Evolutionary conservation across 1,140 invertebrate genomes (phyloP), one percentile per base, ranked within the genome.

Genomic region (Orussus abietinus): DNA sequence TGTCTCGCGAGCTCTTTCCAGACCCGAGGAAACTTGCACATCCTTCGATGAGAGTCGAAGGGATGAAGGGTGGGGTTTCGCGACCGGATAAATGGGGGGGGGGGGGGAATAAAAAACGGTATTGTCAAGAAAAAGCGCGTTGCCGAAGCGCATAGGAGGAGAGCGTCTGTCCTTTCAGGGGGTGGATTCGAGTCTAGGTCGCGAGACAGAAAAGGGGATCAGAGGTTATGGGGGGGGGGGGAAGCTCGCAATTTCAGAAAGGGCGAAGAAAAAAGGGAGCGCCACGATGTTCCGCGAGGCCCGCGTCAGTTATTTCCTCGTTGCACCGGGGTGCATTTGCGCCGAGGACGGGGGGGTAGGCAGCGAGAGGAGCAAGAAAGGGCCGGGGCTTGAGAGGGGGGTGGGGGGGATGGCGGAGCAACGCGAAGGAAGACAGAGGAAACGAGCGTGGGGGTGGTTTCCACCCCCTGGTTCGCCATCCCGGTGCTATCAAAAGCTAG

Each of bases 401-500:
- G n/a, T n/a, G 33, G 17, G 15, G 28, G 25, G 7, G 43, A 34
- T 13, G 21, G 44, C 35, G 31, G 25, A 10, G 34, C 22, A 37
- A 43, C 30, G 10, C 18, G 43, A 13, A 32, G 29, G 13, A n/a
- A 38, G 21, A 36, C 31, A 41, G 22, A 25, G 42, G 38, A 37
- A 29, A 37, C 45, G 41, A 25, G 38, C 14, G 30, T 25, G 11
- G 11, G 18, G 9, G 31, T 45, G 59, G 57, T 37, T 57, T 57
- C 36, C 38, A 47, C 42, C 42, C 49, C 32, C 44, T 32, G 45
- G 48, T 42, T 33, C 38, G 51, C 49, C 47, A 51, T 53, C 50
- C 58, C 45, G 49, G 25, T 38, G 42, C 47, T 55, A 62, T 59
- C 56, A 63, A 64, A 63, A 62, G 51, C 54, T 62, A 58, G 54